phyloP scores from a whole-genome alignment of 64 coral and sea anemone genomes.

The Montipora efflorescens region DNA sequence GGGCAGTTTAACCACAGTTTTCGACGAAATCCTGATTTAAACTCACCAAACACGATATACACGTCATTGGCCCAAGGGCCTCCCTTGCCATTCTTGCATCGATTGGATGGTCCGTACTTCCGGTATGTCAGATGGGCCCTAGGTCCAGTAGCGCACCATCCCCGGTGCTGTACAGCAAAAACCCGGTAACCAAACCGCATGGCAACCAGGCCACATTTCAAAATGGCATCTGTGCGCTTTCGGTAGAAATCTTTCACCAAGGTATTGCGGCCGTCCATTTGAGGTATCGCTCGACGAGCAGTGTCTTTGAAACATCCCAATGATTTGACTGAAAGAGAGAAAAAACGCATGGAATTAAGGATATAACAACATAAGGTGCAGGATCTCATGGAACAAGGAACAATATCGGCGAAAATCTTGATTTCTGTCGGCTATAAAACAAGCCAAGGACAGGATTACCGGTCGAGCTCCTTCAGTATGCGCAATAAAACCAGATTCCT shows the following conservation, averaged over 20 bases:
- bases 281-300: constrained; percentile 29
- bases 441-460: too few relatives aligned
- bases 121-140: constrained; percentile 33
- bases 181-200: constrained; percentile 7
- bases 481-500: too few relatives aligned
- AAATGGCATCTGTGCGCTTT: constrained; percentile 16
- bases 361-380: too few relatives aligned
- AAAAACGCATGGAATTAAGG: not conserved
- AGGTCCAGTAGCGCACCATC: constrained; percentile 46
- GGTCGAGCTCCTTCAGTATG: too few relatives aligned
- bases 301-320: constrained; percentile 66
- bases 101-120: constrained; percentile 55
- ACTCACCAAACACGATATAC: constrained; percentile 17
- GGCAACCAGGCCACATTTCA: constrained; percentile 52
- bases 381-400: not conserved
- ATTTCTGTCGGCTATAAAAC: too few relatives aligned
- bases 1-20: not conserved
- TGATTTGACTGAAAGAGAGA: constrained; percentile 2
- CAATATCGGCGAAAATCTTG: too few relatives aligned
- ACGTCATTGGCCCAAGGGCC: constrained; percentile 69
- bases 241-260: constrained; percentile 20
- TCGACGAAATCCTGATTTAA: not conserved
- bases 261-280: constrained; percentile 28
- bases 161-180: constrained; percentile 64
- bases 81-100: constrained; percentile 45